These are phyloP conservation scores for Acanthosepion pharaonis DNA, from an alignment of 2,888 invertebrate genomes.

Conservation along the genomic window DNA sequence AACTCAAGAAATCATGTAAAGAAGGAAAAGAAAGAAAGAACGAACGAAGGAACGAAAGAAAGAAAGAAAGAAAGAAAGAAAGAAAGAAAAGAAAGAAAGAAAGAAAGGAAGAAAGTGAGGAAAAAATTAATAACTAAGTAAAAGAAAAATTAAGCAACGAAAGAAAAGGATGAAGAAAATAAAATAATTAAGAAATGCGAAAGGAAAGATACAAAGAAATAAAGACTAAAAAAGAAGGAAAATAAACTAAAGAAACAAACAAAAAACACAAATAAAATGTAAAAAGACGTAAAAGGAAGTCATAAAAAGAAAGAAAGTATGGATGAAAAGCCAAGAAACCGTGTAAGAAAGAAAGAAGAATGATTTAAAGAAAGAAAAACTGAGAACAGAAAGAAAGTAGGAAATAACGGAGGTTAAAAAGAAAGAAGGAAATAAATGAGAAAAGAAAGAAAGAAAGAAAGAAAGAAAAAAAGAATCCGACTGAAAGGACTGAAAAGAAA, in stretches of 20 bases:
- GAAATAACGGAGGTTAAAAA: neutral
- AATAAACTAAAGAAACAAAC: neutral
- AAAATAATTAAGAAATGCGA: neutral
- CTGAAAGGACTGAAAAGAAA: too few relatives aligned
- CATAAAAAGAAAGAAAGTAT: too few relatives aligned
- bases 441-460: too few relatives aligned
- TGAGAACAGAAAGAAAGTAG: neutral
- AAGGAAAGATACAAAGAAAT: neutral
- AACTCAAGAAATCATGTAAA: too few relatives aligned
- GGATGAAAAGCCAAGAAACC: too few relatives aligned
- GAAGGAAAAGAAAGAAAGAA: neutral
- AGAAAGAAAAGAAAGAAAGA: neutral
- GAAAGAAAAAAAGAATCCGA: too few relatives aligned
- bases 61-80: neutral
- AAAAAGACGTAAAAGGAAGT: neutral
- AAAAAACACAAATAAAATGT: neutral
- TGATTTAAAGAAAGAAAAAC: neutral
- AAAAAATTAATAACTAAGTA: neutral
- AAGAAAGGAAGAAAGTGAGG: neutral
- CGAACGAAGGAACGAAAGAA: too few relatives aligned
- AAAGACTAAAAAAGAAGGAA: neutral
- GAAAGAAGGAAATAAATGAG: neutral
- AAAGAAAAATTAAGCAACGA: neutral
- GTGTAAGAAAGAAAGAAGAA: neutral
- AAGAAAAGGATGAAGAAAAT: neutral